phyloP scores from a whole-genome alignment of 2,113 vertebrate species.

The Sorex araneus region DNA sequence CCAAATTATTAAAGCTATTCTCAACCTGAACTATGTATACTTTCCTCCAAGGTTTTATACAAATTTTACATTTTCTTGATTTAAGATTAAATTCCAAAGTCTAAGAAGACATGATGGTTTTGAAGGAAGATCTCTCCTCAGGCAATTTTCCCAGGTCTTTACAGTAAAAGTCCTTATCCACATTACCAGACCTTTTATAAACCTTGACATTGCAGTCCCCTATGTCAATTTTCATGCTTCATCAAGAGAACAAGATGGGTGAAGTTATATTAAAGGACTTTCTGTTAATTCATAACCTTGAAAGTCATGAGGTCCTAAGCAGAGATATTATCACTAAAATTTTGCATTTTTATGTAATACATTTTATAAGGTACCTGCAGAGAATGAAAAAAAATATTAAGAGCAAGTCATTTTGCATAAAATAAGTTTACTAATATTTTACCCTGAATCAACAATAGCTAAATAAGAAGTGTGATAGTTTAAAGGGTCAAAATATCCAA shows the following conservation, averaged over 20 bases:
- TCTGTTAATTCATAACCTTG: constrained; percentile 88
- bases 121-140: constrained; percentile 71
- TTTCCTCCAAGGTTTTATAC: constrained; percentile 19
- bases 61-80: constrained; percentile 53
- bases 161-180: constrained; percentile 68
- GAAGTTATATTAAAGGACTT: constrained; percentile 85
- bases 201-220: constrained; percentile 39
- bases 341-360: constrained; percentile 84
- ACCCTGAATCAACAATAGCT: constrained; percentile 58
- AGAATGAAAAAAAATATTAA: constrained; percentile 72
- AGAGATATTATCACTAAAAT: constrained; percentile 84
- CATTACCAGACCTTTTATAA: constrained; percentile 70
- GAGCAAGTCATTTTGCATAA: constrained; percentile 63
- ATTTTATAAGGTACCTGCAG: constrained; percentile 74
- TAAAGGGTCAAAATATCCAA: not conserved
- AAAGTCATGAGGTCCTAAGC: constrained; percentile 85
- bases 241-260: constrained; percentile 84
- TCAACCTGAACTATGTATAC: not conserved
- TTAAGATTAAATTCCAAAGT: constrained; percentile 60
- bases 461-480: constrained; percentile 27
- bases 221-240: constrained; percentile 85
- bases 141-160: constrained; percentile 69
- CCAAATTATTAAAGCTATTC: not conserved
- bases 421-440: constrained; percentile 60
- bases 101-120: constrained; percentile 41